These are phyloP conservation scores for Agrypnus murinus DNA, from an alignment of 2,888 invertebrate species.

Conservation along the genomic window DNA sequence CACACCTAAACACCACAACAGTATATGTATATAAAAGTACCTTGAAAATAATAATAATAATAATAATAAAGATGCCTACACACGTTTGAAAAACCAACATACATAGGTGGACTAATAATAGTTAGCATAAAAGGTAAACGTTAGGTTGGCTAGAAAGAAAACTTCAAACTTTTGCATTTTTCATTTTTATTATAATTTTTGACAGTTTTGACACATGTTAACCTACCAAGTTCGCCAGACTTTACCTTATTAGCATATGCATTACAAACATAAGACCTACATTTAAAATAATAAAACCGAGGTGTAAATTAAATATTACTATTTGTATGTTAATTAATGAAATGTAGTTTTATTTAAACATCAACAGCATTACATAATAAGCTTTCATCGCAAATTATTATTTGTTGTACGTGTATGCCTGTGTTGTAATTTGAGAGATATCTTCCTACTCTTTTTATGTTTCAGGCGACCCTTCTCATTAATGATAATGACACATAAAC, in stretches of 20 bases:
- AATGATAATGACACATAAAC: background rate
- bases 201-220: constrained; percentile 8
- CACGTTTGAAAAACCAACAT: too few relatives aligned
- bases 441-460: constrained; percentile 14
- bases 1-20: too few relatives aligned
- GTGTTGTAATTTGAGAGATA: constrained; percentile 12
- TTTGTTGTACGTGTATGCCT: background rate
- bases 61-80: too few relatives aligned
- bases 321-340: constrained; percentile 44
- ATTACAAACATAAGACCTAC: background rate
- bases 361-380: constrained; percentile 9
- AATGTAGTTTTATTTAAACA: constrained; percentile 17
- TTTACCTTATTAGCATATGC: constrained; percentile 2
- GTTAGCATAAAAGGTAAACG: too few relatives aligned
- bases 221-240: background rate
- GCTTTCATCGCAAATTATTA: background rate
- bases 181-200: background rate
- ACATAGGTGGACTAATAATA: too few relatives aligned
- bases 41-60: too few relatives aligned
- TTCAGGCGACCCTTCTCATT: constrained; percentile 10
- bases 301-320: constrained; percentile 10
- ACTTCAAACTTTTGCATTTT: constrained; percentile 3
- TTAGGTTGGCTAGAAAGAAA: too few relatives aligned
- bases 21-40: too few relatives aligned
- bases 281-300: background rate